phyloP scores from a whole-genome alignment of 2,113 vertebrate genomes.

The Mormyrus iriodes region DNA sequence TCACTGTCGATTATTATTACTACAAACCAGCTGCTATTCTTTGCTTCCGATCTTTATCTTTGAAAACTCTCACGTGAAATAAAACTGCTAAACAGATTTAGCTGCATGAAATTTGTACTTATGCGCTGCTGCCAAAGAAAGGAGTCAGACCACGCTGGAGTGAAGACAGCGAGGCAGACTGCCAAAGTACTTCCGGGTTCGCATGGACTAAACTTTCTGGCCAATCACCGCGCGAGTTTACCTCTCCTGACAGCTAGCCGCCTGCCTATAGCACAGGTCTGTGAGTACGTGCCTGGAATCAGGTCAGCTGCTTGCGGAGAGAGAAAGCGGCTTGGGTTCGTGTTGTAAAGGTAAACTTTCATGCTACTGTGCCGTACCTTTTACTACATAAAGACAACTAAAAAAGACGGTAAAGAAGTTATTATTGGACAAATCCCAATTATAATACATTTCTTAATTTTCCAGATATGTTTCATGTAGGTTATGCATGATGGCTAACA shows the following conservation, averaged over 20 bases:
- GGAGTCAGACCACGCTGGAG: neutral
- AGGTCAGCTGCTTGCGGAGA: neutral
- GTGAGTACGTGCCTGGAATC: conserved; percentile 10
- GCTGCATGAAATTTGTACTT: neutral
- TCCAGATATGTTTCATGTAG: neutral
- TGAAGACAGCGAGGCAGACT: neutral
- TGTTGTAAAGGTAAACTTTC: neutral
- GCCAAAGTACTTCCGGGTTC: conserved; percentile 7
- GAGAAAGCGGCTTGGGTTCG: neutral
- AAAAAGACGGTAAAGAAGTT: neutral
- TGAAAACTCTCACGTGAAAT: conserved; percentile 1
- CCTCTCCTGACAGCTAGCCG: conserved; percentile 7
- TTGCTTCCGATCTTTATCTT: neutral
- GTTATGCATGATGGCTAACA: neutral
- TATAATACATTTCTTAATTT: neutral
- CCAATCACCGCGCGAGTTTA: neutral
- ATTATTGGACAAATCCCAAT: neutral
- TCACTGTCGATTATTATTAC: neutral
- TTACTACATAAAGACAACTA: neutral
- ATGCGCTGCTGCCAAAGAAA: neutral
- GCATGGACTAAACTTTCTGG: neutral
- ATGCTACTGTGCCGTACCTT: neutral
- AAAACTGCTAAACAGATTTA: neutral
- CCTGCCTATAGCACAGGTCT: neutral
- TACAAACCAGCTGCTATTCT: neutral